Evolutionary conservation across 2,797 vertebrate species (phyloP).

Genomic region (Parotocinclus haroldoi): DNA sequence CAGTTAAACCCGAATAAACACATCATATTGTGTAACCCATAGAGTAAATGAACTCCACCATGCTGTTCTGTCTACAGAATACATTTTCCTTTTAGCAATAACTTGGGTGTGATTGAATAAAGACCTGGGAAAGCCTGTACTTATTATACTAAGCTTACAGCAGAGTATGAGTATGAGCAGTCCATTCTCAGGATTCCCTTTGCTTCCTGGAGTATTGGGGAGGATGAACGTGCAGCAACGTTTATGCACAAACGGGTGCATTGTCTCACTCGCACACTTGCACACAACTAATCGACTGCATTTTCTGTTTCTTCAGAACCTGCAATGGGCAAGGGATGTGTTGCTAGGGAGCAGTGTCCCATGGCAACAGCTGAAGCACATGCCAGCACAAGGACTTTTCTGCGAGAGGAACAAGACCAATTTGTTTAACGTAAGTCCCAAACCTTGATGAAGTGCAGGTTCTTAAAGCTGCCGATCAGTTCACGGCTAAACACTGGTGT

Average conservation of each 20-base stretch:
- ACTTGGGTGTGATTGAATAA: no score
- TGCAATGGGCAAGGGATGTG: slow-evolving; percentile 98
- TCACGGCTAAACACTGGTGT: no score
- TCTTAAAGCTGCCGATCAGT: no score
- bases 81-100: no score
- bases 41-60: no score
- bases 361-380: slow-evolving; percentile 99
- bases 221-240: not conserved
- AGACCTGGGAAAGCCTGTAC: no score
- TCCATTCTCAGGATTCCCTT: no score
- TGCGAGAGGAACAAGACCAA: slow-evolving; percentile 99
- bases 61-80: no score
- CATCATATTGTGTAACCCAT: no score
- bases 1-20: no score
- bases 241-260: not conserved
- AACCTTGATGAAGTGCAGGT: not conserved
- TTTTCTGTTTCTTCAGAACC: slow-evolving; percentile 79
- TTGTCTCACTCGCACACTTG: slow-evolving; percentile 3
- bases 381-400: slow-evolving; percentile 99
- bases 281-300: slow-evolving; percentile 49
- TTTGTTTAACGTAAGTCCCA: slow-evolving; percentile 96
- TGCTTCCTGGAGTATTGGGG: not conserved
- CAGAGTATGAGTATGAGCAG: no score
- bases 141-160: no score
- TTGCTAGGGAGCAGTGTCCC: slow-evolving; percentile 97